A percentile compares a stretch with the other conserved stretches of the same genome.
Conservation (phyloP, 1,140 invertebrate species). For the Triops longicaudatus region DNA sequence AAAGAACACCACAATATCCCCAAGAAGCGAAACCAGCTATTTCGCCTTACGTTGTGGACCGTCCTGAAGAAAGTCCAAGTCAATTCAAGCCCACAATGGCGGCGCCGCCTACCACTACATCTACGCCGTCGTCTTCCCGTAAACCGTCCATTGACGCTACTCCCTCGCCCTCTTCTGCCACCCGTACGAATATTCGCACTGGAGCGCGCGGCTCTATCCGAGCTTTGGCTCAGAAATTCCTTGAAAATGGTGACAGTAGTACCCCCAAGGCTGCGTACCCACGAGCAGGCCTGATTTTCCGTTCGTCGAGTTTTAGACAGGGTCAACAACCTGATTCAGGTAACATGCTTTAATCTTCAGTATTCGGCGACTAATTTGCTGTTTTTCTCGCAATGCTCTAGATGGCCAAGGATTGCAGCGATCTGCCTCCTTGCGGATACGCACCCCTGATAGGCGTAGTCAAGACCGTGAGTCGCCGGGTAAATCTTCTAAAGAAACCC, state of each 20-base stretch:
- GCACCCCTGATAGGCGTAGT: slow-evolving; percentile 3
- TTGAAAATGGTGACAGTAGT: slow-evolving; percentile 44
- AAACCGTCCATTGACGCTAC: neutral
- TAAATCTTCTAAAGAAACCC: neutral
- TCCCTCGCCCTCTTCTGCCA: neutral
- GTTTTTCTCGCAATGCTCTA: neutral
- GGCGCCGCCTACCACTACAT: neutral
- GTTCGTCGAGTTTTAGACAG: slow-evolving; percentile 50
- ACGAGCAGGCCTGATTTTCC: slow-evolving; percentile 56
- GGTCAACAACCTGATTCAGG: slow-evolving; percentile 17
- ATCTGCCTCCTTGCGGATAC: slow-evolving; percentile 23
- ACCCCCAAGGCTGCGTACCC: slow-evolving; percentile 43
- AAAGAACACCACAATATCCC: neutral
- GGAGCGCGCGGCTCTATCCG: slow-evolving; percentile 52
- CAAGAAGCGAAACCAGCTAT: neutral
- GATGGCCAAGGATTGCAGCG: slow-evolving; percentile 21
- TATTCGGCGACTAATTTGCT: neutral
- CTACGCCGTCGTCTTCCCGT: neutral
- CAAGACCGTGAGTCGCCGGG: slow-evolving; percentile 17
- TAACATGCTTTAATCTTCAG: neutral
- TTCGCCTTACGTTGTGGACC: neutral
- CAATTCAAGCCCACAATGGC: neutral
- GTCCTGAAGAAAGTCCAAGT: neutral
- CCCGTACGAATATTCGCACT: slow-evolving; percentile 1
- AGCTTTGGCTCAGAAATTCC: slow-evolving; percentile 61